Conservation (phyloP, 1,140 invertebrate species). For the Trichogramma pretiosum region DNA sequence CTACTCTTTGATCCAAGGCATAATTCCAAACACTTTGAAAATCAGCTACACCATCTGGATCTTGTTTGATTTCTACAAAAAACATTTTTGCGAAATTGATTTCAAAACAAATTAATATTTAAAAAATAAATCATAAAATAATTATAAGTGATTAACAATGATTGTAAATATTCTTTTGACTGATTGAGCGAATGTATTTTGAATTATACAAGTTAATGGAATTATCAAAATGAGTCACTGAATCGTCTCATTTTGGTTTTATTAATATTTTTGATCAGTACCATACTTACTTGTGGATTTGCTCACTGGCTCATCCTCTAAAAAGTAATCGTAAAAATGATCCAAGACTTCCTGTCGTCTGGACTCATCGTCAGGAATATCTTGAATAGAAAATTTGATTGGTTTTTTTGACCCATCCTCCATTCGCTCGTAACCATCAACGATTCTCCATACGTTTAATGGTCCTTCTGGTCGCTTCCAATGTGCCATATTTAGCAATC, state of each 20-base stretch:
- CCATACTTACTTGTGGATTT: constrained; percentile 24
- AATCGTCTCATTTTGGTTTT: too few relatives aligned
- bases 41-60: constrained; percentile 20
- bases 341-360: constrained; percentile 30
- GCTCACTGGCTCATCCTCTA: constrained; percentile 29
- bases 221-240: too few relatives aligned
- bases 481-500: too few relatives aligned
- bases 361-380: constrained; percentile 30
- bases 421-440: constrained; percentile 11
- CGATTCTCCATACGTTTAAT: constrained; percentile 22
- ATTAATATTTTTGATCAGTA: too few relatives aligned
- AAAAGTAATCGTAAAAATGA: constrained; percentile 28
- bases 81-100: too few relatives aligned
- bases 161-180: too few relatives aligned
- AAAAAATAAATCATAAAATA: not conserved
- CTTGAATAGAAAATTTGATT: constrained; percentile 32
- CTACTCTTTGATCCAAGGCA: constrained; percentile 25
- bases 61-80: constrained; percentile 23
- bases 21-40: constrained; percentile 22
- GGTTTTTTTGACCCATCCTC: constrained; percentile 1
- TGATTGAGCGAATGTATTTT: too few relatives aligned
- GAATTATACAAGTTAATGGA: too few relatives aligned
- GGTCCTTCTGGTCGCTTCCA: constrained; percentile 25
- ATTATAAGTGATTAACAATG: too few relatives aligned
- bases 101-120: too few relatives aligned